phyloP scores from a whole-genome alignment of 2,113 vertebrate genomes.

The Strix aluco region DNA sequence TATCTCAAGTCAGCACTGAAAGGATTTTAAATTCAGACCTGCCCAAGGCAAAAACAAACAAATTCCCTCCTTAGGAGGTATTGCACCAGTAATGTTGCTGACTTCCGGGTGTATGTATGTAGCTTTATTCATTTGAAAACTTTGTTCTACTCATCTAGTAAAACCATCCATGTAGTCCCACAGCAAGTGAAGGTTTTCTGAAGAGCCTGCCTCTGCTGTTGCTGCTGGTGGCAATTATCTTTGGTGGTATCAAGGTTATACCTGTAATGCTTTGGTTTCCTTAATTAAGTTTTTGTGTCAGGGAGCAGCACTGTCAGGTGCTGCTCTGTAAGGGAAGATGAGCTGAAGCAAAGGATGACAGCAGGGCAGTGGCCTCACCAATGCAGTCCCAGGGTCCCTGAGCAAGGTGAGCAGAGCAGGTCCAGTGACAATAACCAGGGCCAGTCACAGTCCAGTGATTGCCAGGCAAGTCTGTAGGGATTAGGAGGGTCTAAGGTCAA shows the following conservation, averaged over 20 bases:
- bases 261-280: neutral
- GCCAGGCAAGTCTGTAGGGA: too few relatives aligned
- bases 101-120: neutral
- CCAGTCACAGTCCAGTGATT: neutral
- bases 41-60: neutral
- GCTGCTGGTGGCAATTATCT: neutral
- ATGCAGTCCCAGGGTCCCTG: neutral
- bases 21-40: neutral
- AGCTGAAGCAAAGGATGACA: neutral
- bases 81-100: neutral
- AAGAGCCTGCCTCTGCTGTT: neutral
- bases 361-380: neutral
- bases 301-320: neutral
- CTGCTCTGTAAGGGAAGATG: neutral
- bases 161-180: neutral
- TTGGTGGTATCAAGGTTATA: neutral
- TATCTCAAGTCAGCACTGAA: neutral
- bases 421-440: neutral
- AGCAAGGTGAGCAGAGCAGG: neutral
- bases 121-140: neutral
- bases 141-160: neutral
- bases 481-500: neutral
- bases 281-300: neutral
- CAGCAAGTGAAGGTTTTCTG: neutral
- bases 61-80: neutral